Evolutionary conservation across 2,888 invertebrate genomes (phyloP), one percentile per base, ranked within the genome.

Genomic region (Scelioninae gen. 1): DNA sequence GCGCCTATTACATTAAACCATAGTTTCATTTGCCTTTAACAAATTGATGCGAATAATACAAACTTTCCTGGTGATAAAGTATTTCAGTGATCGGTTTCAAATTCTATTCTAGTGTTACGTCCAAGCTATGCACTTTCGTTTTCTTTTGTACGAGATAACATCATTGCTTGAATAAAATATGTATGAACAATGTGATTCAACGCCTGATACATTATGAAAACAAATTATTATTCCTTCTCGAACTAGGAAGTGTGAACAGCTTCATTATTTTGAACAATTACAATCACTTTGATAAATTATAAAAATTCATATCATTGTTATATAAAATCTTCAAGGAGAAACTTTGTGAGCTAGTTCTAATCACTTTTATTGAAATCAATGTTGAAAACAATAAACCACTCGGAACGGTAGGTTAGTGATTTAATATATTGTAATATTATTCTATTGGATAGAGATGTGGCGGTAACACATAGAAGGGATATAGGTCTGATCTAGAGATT

Each of bases 111-210:
- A 49, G 16, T 40, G 51, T 68, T 40, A 58, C 68, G 51, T 45
- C 13, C 34, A 55, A 49, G 23, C 55, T 15, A 23, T 40, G 16
- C 55, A 68, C 77, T 74, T 80, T 80, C 74, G 43, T 72, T 72
- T 79, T 55, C 66, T 72, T 79, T 66, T 71, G 53, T 77, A 34
- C 34, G n/a, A 65, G 63, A 76, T 81, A 56, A 69, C 29, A 81
- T 75, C 81, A 56, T 51, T 15, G 51, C 15, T 71, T 60, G 51
- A 72, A 77, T 82, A 71, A 82, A 77, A 76, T 76, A 76, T 76
- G 69, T 65, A 69, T 51, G 75, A 65, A 62, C 71, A 29, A 10
- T 31, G 62, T 29, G 72, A 82, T 72, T 11, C 47, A 40, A 76
- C 68, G 65, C 60, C 53, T 43, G 81, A 76, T 81, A 65, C 71